Evolutionary conservation across 1,140 invertebrate genomes (phyloP).

Genomic region (Ceratina australensis): DNA sequence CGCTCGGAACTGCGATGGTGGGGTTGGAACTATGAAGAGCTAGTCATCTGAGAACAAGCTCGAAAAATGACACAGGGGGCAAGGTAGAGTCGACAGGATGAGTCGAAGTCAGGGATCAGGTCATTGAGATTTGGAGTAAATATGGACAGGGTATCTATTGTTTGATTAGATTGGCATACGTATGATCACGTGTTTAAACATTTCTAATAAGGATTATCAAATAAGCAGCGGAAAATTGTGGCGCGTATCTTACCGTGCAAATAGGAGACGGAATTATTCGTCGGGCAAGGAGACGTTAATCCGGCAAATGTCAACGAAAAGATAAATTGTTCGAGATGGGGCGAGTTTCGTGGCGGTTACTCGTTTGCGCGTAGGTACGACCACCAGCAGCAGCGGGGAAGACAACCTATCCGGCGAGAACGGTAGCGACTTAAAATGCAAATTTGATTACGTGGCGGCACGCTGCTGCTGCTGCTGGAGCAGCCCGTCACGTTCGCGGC

Average conservation of each 20-base stretch:
- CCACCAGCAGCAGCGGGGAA: background rate
- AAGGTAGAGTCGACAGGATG: too few species aligned
- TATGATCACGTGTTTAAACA: too few species aligned
- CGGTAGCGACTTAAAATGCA: constrained; percentile 26
- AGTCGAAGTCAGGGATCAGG: too few species aligned
- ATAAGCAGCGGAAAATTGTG: background rate
- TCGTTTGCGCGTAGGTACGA: constrained; percentile 8
- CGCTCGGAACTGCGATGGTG: too few species aligned
- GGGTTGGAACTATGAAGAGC: too few species aligned
- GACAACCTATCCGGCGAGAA: background rate
- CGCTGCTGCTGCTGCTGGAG: too few species aligned
- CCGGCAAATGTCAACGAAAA: constrained; percentile 15
- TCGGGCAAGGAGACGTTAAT: constrained; percentile 24
- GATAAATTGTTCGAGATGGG: constrained; percentile 34
- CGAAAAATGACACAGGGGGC: too few species aligned
- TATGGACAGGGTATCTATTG: too few species aligned
- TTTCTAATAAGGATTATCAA: too few species aligned
- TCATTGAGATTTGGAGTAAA: too few species aligned
- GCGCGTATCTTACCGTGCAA: background rate
- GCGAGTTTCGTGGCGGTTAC: background rate
- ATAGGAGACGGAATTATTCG: constrained; percentile 19
- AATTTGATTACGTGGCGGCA: constrained; percentile 27
- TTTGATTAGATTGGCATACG: too few species aligned
- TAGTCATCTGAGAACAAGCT: too few species aligned
- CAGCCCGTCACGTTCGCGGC: constrained; percentile 10